A percentile compares a stretch with the other conserved stretches of the same genome.
phyloP scores from a whole-genome alignment of 2,888 invertebrate species.

The Ephialtes manifestator region DNA sequence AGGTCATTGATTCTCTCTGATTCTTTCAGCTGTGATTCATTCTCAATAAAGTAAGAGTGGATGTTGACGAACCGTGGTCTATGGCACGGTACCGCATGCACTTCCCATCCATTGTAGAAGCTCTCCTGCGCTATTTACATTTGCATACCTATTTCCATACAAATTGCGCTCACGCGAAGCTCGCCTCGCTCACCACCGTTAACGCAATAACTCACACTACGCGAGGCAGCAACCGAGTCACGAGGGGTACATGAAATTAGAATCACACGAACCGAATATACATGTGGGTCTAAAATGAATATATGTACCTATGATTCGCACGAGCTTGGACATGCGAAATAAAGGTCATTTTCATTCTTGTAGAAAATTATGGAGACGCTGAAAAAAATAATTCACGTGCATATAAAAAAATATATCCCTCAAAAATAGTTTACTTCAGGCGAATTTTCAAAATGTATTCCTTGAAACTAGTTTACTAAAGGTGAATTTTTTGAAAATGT shows the following conservation, averaged over 20 bases:
- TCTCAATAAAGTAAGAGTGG: constrained; percentile 15
- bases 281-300: not conserved
- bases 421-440: too few relatives aligned
- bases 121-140: constrained; percentile 25
- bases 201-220: constrained; percentile 41
- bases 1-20: not conserved
- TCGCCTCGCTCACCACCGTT: constrained; percentile 33
- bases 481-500: too few relatives aligned
- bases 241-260: constrained; percentile 44
- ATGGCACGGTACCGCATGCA: constrained; percentile 19
- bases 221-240: constrained; percentile 7
- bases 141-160: constrained; percentile 55
- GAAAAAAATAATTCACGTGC: too few relatives aligned
- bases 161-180: constrained; percentile 51
- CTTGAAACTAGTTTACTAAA: too few relatives aligned
- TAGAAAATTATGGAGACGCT: too few relatives aligned
- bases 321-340: not conserved
- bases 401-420: too few relatives aligned
- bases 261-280: constrained; percentile 35
- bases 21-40: constrained; percentile 22
- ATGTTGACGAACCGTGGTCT: constrained; percentile 13
- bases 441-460: too few relatives aligned
- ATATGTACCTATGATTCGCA: not conserved
- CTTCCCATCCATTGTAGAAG: constrained; percentile 35
- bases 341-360: not conserved